Base-by-base conservation (phyloP, 2,888 invertebrate genomes). In the Cheilosia pagana region DNA sequence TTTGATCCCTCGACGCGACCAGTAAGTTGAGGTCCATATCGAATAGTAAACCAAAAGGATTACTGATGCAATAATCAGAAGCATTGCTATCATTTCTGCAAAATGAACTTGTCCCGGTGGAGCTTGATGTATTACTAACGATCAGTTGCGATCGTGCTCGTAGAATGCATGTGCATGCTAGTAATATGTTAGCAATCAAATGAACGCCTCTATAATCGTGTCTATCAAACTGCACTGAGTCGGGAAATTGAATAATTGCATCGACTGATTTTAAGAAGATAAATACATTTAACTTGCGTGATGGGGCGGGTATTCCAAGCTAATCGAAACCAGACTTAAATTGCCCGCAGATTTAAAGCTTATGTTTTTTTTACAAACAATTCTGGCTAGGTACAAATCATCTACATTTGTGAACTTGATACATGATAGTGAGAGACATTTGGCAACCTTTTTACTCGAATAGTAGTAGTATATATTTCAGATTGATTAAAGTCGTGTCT, bases 1-100 rank as follows among this genome's bases (percentile, higher is more conserved):
- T 28, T 48, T 35, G 0, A 90, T 65, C 1, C 89, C 88, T 14
- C 87, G 85, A 0, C 89, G 87, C 1, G 71, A 83, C 90, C 90
- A 90, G 77, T 88, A 88, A 10, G 75, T 86, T 16, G 88, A 85
- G 1, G 71, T 87, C 88, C 89, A 88, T 16, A 60, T 2, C 41
- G 45, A 67, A 25, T 70, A 86, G 25, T 19, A 75, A 4, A 19
- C 39, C 6, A 39, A 28, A 39, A 79, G 52, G 19, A 43, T 43
- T 6, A 48, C 6, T 1, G 43, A 52, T 21, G 43, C 41, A 6
- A 59, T 35, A 19, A 79, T 23, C 28, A 79, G 53, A 4, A 70
- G 12, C 14, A 70, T 16, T 12, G 28, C 8, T 0, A 83, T 7
- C 82, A 83, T 83, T 1, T 16, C 35, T 59, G 10, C 35, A 0